These are phyloP conservation scores for Hypothenemus hampei DNA, from an alignment of 1,140 invertebrate genomes.

Conservation along the genomic window DNA sequence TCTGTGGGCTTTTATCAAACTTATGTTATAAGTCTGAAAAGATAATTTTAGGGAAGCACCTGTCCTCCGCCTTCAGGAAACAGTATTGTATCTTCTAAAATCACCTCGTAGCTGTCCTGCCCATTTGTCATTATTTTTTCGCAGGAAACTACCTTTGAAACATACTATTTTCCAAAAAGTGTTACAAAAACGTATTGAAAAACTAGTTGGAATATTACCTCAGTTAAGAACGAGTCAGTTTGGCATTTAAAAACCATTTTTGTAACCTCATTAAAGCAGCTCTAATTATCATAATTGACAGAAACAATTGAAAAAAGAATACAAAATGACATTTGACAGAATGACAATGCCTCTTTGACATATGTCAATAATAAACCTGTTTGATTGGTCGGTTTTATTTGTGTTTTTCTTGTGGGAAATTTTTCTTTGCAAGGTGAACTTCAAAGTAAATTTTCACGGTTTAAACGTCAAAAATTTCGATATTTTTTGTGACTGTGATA, in stretches of 20 bases:
- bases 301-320: not conserved
- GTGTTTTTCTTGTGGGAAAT: no score
- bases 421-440: no score
- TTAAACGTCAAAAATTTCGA: no score
- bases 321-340: no score
- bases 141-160: constrained; percentile 61
- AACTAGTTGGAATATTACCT: constrained; percentile 47
- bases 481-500: no score
- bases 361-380: no score
- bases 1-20: constrained; percentile 62
- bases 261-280: not conserved
- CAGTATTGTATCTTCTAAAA: constrained; percentile 73
- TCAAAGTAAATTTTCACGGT: no score
- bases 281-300: not conserved
- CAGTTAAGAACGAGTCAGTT: constrained; percentile 65
- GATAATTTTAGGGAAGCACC: constrained; percentile 47
- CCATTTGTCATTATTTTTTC: constrained; percentile 51
- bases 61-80: constrained; percentile 87
- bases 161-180: constrained; percentile 50
- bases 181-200: constrained; percentile 2
- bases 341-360: no score
- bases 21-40: not conserved
- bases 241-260: constrained; percentile 59
- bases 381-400: no score
- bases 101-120: constrained; percentile 61